Base-by-base conservation (phyloP, 1,140 invertebrate species). In the Ceratina japonica region DNA sequence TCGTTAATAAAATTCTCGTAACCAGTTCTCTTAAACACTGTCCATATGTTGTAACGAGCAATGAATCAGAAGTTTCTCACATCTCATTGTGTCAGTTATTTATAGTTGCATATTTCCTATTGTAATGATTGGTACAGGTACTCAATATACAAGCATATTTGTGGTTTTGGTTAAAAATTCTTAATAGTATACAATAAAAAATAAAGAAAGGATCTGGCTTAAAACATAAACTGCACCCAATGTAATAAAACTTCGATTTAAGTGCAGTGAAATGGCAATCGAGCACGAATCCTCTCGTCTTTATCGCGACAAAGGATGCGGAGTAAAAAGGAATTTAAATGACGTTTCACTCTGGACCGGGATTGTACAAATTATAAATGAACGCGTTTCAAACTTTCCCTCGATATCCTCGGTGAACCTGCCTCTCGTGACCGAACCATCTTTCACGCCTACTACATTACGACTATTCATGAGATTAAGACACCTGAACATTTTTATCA, bases 391-490 rank as follows among this genome's bases (percentile, higher is more conserved):
- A 71, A n/a, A 83, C 83, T 85, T 85, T 84, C 70, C 80, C 83
- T 81, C 79, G 82, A 65, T 49, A 70, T 79, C 20, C 65, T 75
- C 72, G 24, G 15, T 59, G 44, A 84, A 84, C 72, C 61, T 79
- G 79, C 18, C 56, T 68, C 69, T 66, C 2, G 63, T 24, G 15
- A 58, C 37, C 76, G 66, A 49, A 22, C 79, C 78, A 84, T 85
- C 84, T 79, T 74, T 76, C 49, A 49, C 82, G 75, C 82, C 75
- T 81, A 81, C 84, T 64, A 72, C n/a, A 10, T 84, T 74, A 73
- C 61, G 58, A 52, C 70, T 81, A 84, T 72, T 58, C 61, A 20
- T 31, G 15, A 18, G 59, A 83, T 84, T 81, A 24, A 24, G 52
- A 75, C 73, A 77, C 27, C 66, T 61, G 37, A 56, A 54, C 27